Base-by-base conservation (phyloP, 2,797 vertebrate genomes). In the Sphenopsis melanotis region DNA sequence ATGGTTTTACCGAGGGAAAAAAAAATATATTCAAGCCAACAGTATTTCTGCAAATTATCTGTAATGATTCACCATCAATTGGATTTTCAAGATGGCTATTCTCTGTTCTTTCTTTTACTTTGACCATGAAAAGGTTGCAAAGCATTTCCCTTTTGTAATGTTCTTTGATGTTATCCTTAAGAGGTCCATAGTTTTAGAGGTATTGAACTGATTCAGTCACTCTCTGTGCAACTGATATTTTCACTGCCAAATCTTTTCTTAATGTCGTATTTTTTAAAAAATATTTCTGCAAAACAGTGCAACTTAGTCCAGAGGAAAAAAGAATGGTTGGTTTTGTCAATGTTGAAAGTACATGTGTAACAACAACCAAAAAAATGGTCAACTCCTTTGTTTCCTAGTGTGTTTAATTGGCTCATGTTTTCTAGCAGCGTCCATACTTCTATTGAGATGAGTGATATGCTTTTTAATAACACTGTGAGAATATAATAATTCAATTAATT, bases 1-100 rank as follows among this genome's bases (percentile, higher is more conserved):
- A 13, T 34, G 2, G 0, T 76, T 72, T 69, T 32, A 68, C 56
- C 0, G 0, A 30, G 8, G 4, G 1, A 3, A 29, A 39, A 50
- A 29, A 46, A 8, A 9, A 5, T 6, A 21, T 19, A 70, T 68
- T 85, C 15, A 83, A 53, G 24, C 3, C 47, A 81, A 9, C 13
- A 37, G 17, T 44, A 49, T 53, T 92, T 90, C 64, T 47, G 36
- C 36, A 72, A 23, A 29, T 70, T 70, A 61, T 12, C 39, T 80
- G 42, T 15, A 32, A 66, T 52, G 47, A 44, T 80, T 60, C 53
- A 69, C 10, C 20, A 87, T 57, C 30, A 83, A 15, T 0, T 69
- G 80, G 11, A 84, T 82, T 89, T 89, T 60, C 26, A 56, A 89
- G 46, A 80, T 3, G 46, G 22, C 13, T 77, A 11, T 18, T 71